These are phyloP conservation scores for Drosophila mettleri DNA, from an alignment of 2,888 invertebrate genomes.

Conservation along the genomic window DNA sequence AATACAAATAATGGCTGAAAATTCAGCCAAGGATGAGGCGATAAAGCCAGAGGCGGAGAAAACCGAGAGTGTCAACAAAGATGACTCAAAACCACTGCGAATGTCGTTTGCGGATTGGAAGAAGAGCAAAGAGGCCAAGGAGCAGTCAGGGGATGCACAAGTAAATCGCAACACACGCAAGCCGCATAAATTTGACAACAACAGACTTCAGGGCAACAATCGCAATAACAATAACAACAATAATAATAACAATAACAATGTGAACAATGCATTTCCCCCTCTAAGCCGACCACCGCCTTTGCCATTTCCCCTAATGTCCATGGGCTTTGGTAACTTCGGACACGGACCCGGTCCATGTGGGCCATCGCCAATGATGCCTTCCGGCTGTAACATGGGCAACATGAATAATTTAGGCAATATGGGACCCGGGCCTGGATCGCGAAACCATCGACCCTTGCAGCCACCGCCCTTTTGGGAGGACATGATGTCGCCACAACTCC, in stretches of 20 bases:
- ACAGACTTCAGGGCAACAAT: slow-evolving; percentile 21
- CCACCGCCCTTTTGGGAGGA: slow-evolving; percentile 75
- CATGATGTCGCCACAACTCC: slow-evolving; percentile 66
- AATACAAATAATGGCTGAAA: slow-evolving; percentile 58
- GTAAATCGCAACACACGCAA: slow-evolving; percentile 27
- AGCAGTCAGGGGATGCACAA: slow-evolving; percentile 15
- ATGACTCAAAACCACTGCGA: slow-evolving; percentile 36
- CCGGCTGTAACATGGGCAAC: slow-evolving; percentile 29
- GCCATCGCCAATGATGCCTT: slow-evolving; percentile 37
- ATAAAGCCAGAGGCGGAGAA: slow-evolving; percentile 8
- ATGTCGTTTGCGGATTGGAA: slow-evolving; percentile 79
- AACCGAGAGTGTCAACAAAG: slow-evolving; percentile 11
- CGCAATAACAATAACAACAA: slow-evolving; percentile 36
- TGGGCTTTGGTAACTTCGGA: slow-evolving; percentile 60
- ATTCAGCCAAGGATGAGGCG: slow-evolving; percentile 25
- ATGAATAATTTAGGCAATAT: slow-evolving; percentile 22
- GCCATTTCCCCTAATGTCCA: slow-evolving; percentile 55
- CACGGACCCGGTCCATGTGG: slow-evolving; percentile 47
- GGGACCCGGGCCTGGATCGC: slow-evolving; percentile 25
- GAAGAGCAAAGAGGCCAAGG: slow-evolving; percentile 59
- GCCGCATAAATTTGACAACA: slow-evolving; percentile 30
- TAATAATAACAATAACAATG: slow-evolving; percentile 34
- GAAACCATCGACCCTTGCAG: slow-evolving; percentile 54
- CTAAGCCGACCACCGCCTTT: slow-evolving; percentile 62
- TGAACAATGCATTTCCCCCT: slow-evolving; percentile 38